Base-by-base conservation (phyloP, 1,140 invertebrate genomes). In the Gonioctena quinquepunctata region DNA sequence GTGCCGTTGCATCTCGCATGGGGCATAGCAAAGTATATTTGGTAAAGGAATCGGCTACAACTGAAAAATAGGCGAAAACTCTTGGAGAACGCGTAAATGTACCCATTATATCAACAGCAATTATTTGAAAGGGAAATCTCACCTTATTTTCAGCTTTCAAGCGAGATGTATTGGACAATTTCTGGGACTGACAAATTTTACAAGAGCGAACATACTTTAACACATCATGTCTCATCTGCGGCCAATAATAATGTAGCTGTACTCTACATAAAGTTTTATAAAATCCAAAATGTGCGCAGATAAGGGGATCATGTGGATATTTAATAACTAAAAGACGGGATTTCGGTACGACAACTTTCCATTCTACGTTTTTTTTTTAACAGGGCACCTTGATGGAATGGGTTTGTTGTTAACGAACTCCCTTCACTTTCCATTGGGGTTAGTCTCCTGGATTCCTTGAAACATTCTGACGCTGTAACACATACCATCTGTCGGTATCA, bases 71-170 rank as follows among this genome's bases (percentile, higher is more conserved):
- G 33, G 42, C 21, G 27, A 62, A n/a, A 11, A 56, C 70, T 63
- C 49, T 18, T 7, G 62, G 11, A 50, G 49, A 50, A 3, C 13
- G 3, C 3, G 49, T 4, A 3, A 50, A 19, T 50, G 49, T 4
- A 50, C 49, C 49, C 13, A 50, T 65, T 80, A 87, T 66, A 81
- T 85, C 68, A 2, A 80, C 56, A 2, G 76, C 72, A 18, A 79
- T 70, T 0, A 70, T 27, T 71, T 82, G 66, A 21, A 21, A 76
- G 25, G 75, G 75, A 60, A 28, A 61, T 27, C 22, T 6, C 22
- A 70, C 59, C 13, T 61, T 52, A 50, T 74, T 73, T 50, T 71
- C 69, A n/a, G 19, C 54, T 21, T 69, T 69, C 11, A 66, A 16
- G 1, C n/a, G 25, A 50, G 19, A 2, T 27, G n/a, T 4, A 22